Conservation (phyloP, 2,888 invertebrate species). For the Metopia argyrocephala region DNA sequence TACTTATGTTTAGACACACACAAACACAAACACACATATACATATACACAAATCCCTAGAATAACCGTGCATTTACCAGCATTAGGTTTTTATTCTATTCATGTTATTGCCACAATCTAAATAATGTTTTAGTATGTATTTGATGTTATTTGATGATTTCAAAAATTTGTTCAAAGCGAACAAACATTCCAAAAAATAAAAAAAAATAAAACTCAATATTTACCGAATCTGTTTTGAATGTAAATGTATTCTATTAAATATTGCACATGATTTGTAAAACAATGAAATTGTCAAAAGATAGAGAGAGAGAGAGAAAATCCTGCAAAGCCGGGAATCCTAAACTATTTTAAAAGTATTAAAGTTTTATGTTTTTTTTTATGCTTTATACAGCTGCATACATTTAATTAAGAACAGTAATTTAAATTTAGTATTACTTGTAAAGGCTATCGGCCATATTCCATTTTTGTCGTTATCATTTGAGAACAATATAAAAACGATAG, state of each 20-base stretch:
- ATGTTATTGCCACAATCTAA: constrained; percentile 53
- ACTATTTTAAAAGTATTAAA: too few species aligned
- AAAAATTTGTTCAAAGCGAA: constrained; percentile 37
- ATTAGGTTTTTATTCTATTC: constrained; percentile 48
- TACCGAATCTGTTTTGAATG: constrained; percentile 55
- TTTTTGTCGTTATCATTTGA: too few species aligned
- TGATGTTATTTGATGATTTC: constrained; percentile 54
- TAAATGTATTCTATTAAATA: constrained; percentile 30
- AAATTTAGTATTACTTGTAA: too few species aligned
- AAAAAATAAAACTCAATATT: constrained; percentile 52
- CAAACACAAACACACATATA: background rate
- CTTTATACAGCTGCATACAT: too few species aligned
- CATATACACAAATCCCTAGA: background rate
- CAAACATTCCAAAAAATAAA: too few species aligned
- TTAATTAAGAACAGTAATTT: too few species aligned
- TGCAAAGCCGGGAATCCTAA: too few species aligned
- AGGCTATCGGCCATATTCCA: too few species aligned
- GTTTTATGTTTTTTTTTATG: too few species aligned
- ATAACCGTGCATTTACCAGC: background rate
- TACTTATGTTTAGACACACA: too few species aligned
- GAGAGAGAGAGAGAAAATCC: background rate
- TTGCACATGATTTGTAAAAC: constrained; percentile 36
- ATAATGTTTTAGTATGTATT: constrained; percentile 57
- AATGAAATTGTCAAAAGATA: constrained; percentile 10
- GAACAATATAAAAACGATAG: too few species aligned